A percentile compares a stretch with the other conserved stretches of the same genome.
phyloP scores from a whole-genome alignment of 1,140 invertebrate species.

The Pygmarrhopalites habei region DNA sequence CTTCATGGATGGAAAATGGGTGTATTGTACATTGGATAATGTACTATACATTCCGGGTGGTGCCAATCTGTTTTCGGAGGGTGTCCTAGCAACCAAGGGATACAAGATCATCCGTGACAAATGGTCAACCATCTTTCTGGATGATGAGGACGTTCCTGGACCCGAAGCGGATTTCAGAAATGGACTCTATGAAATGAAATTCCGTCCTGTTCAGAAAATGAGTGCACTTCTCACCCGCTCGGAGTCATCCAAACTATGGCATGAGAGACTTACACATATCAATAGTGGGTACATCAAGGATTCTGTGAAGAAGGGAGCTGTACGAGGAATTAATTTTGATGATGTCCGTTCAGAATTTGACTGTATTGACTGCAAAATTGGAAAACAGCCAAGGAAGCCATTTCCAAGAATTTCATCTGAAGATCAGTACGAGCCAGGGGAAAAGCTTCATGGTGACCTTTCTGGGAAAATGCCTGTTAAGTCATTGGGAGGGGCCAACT shows the following conservation, averaged over 20 bases:
- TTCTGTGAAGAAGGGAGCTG: slow-evolving; percentile 13
- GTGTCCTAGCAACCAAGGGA: not conserved
- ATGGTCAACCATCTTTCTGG: not conserved
- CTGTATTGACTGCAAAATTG: not conserved
- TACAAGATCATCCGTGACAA: not conserved
- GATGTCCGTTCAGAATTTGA: not conserved
- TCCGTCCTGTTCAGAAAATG: not conserved
- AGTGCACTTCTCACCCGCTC: too few relatives aligned
- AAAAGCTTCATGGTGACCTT: slow-evolving; percentile 40
- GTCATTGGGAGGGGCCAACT: slow-evolving; percentile 42
- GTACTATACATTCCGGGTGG: not conserved
- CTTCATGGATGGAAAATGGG: not conserved
- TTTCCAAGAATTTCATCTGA: not conserved
- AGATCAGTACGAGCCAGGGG: not conserved
- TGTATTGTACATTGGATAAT: not conserved
- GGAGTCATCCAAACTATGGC: slow-evolving; percentile 11
- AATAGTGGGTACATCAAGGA: slow-evolving; percentile 20
- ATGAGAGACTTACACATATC: slow-evolving; percentile 15
- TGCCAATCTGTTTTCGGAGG: not conserved
- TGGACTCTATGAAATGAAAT: not conserved
- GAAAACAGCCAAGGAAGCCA: not conserved
- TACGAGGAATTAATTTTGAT: not conserved
- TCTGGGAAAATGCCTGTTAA: slow-evolving; percentile 45
- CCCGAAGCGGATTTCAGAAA: not conserved
- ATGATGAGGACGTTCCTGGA: not conserved